Evolutionary conservation across 2,888 invertebrate genomes (phyloP).

Genomic region (Hydroisotoma schaefferi): DNA sequence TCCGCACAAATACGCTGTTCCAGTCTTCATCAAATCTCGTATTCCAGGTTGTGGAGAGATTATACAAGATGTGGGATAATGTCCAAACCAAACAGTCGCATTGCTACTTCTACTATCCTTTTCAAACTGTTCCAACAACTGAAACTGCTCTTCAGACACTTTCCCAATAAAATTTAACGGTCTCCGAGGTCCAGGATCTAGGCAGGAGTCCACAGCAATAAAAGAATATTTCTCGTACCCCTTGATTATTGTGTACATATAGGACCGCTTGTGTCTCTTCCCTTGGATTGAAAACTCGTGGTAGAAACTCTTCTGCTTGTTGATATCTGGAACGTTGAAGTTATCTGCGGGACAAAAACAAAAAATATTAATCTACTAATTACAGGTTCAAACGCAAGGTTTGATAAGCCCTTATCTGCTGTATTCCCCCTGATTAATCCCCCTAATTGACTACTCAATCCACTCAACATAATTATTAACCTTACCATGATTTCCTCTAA

Average conservation of each 20-base stretch:
- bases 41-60: conserved; percentile 60
- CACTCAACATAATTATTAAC: too few species aligned
- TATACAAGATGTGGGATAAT: conserved; percentile 87
- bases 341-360: conserved; percentile 65
- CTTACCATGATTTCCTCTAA: conserved; percentile 85
- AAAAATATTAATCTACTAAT: too few species aligned
- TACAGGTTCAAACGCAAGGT: too few species aligned
- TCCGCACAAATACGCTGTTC: conserved; percentile 79
- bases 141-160: conserved; percentile 60
- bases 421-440: too few species aligned
- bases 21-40: conserved; percentile 58
- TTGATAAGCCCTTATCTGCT: too few species aligned
- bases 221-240: conserved; percentile 70
- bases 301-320: conserved; percentile 71
- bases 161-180: conserved; percentile 89
- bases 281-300: conserved; percentile 78
- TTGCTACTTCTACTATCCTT: conserved; percentile 57
- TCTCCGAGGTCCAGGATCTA: conserved; percentile 77
- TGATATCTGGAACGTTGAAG: conserved; percentile 71
- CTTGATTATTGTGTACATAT: conserved; percentile 62
- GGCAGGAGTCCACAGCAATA: conserved; percentile 79
- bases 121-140: conserved; percentile 59
- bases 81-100: conserved; percentile 77
- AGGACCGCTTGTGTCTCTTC: conserved; percentile 64
- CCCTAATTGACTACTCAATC: too few species aligned